These are phyloP conservation scores for Syndactyla subalaris DNA, from an alignment of 2,797 vertebrate genomes.

Conservation along the genomic window DNA sequence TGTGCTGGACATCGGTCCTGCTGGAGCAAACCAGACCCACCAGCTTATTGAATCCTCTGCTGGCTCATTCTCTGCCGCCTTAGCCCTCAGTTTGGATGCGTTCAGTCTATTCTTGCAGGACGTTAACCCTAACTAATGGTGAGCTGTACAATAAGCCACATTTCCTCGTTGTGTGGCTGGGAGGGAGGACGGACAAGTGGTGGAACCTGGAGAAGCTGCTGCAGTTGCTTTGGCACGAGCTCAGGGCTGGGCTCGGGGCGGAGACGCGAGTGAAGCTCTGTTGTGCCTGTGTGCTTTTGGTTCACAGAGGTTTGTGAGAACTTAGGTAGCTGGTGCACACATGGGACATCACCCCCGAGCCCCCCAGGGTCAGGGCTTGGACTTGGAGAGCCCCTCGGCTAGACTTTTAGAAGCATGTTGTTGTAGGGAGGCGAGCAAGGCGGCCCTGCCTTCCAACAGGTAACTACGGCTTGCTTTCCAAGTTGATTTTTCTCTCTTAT, in stretches of 20 bases:
- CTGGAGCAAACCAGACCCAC: neutral
- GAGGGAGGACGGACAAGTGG: neutral
- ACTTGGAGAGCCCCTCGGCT: neutral
- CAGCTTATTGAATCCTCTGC: neutral
- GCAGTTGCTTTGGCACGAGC: neutral
- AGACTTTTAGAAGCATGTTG: neutral
- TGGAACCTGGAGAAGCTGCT: neutral
- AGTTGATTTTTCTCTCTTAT: neutral
- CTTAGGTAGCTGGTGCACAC: slow-evolving; percentile 33
- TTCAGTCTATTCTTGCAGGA: neutral
- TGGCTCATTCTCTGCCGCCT: neutral
- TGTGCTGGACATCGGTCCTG: neutral
- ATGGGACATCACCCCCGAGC: neutral
- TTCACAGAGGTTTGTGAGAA: slow-evolving; percentile 18
- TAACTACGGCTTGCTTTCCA: neutral
- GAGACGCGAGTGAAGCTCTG: neutral
- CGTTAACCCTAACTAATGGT: rapidly evolving
- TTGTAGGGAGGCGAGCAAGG: slow-evolving; percentile 30
- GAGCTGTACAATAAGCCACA: neutral
- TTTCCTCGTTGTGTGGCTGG: neutral
- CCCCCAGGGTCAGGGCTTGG: slow-evolving; percentile 14
- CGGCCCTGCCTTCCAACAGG: neutral
- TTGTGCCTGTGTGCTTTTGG: slow-evolving; percentile 8
- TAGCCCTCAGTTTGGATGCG: neutral
- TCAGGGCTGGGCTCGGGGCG: neutral